Conservation (phyloP, 1,140 invertebrate genomes). For the Monomorium pharaonis region DNA sequence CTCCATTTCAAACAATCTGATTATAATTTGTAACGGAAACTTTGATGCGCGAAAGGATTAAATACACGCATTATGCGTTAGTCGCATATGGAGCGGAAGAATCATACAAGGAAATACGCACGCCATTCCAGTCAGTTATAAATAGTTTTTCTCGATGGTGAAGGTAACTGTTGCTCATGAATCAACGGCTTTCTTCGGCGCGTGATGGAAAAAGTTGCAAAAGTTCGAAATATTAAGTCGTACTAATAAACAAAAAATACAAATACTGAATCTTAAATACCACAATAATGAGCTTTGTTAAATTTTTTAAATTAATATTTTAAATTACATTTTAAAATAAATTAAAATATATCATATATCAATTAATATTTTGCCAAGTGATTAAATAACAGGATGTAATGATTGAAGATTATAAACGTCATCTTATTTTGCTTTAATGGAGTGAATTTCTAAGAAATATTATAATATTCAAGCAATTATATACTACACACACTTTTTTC, state of each 20-base stretch:
- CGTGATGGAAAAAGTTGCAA: background rate
- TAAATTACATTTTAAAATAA: conserved; percentile 9
- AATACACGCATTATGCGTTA: background rate
- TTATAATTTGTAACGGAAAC: background rate
- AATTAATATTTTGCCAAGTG: background rate
- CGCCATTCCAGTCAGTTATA: background rate
- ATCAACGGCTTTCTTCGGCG: background rate
- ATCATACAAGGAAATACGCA: conserved; percentile 11
- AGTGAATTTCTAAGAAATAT: background rate
- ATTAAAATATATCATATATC: too few relatives aligned
- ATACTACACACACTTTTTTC: too few relatives aligned
- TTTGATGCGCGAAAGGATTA: background rate
- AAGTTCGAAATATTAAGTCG: background rate
- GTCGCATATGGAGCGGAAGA: conserved; percentile 18
- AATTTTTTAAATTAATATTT: background rate
- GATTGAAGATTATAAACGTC: background rate
- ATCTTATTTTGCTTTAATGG: background rate
- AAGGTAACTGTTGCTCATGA: conserved; percentile 8
- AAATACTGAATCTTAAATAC: background rate
- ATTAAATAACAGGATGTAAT: background rate
- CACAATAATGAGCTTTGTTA: too few relatives aligned
- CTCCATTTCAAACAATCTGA: background rate
- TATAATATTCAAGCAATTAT: background rate
- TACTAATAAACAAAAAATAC: background rate
- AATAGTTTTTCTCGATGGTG: background rate